phyloP scores from a whole-genome alignment of 2,113 vertebrate genomes.

The Gadus macrocephalus region DNA sequence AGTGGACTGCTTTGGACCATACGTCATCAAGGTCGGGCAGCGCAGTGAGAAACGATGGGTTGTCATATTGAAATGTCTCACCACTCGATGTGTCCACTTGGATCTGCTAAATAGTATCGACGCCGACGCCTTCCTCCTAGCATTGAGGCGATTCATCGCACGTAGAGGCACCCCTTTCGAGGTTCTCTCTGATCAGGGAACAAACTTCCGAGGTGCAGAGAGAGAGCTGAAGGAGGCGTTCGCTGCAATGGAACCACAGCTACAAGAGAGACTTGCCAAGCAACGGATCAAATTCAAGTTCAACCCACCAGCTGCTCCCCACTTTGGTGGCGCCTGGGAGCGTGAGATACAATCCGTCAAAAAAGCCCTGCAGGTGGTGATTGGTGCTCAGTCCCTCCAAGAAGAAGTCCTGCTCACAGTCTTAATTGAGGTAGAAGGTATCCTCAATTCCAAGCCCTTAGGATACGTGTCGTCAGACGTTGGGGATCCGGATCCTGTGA shows the following conservation, averaged over 20 bases:
- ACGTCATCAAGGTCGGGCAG: background rate
- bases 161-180: background rate
- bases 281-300: background rate
- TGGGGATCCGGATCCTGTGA: background rate
- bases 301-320: background rate
- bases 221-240: background rate
- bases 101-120: conserved; percentile 3
- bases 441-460: no score
- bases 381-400: no score
- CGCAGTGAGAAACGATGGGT: conserved; percentile 5
- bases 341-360: no score
- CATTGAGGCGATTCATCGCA: background rate
- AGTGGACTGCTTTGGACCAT: conserved; percentile 18
- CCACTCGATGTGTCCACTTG: background rate
- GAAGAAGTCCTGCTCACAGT: no score
- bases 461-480: no score
- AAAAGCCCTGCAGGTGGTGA: no score
- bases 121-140: background rate
- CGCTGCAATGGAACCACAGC: background rate
- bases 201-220: background rate
- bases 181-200: background rate
- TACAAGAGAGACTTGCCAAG: background rate
- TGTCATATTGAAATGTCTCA: conserved; percentile 9
- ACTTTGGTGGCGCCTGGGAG: no score
- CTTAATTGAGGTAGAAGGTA: no score